Evolutionary conservation across 1,140 invertebrate genomes (phyloP), one percentile per base, ranked within the genome.

Genomic region (Eubasilissa regina): DNA sequence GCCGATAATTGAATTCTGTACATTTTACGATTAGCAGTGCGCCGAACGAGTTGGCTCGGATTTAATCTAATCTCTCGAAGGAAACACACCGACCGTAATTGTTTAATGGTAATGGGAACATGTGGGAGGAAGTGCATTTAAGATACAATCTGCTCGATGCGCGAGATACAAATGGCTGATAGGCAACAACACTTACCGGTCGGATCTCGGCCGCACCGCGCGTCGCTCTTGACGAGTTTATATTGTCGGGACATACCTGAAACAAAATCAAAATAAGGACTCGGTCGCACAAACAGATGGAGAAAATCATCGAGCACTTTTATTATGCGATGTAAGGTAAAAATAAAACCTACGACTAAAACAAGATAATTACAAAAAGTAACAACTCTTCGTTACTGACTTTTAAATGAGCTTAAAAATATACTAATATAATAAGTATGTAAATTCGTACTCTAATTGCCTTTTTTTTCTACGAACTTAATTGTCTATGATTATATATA

Each of bases 1-100:
- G 56, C 17, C 53, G 13, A 56, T 74, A 74, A 56, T 74, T 56
- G 72, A 74, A 58, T 74, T 53, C 68, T 60, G 25, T 62, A 51
- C 53, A 73, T 73, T 55, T 53, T 53, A 74, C 72, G 72, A 74
- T 58, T 74, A 51, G 48, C 55, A 19, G 44, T 58, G 51, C 51
- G 13, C 43, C 43, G 25, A 43, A 74, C 72, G 51, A 45, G 13
- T 17, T 13, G 62, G 62, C 44, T 66, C 19, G 11, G 53, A 73
- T 73, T 53, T 53, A 73, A 73, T 73, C 68, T 51, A 73, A 51
- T 73, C 19, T 15, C 12, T 35, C 35, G 62, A 66, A 43, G 12
- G 43, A 66, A 66, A 66, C 62, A 66, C 62, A 43, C 62, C 13
- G 19, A 44, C 13, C 62, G 35, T 66, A 66, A 66, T 66, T 45